Conservation (phyloP, 2,888 invertebrate species). For the Proisotoma minuta region DNA sequence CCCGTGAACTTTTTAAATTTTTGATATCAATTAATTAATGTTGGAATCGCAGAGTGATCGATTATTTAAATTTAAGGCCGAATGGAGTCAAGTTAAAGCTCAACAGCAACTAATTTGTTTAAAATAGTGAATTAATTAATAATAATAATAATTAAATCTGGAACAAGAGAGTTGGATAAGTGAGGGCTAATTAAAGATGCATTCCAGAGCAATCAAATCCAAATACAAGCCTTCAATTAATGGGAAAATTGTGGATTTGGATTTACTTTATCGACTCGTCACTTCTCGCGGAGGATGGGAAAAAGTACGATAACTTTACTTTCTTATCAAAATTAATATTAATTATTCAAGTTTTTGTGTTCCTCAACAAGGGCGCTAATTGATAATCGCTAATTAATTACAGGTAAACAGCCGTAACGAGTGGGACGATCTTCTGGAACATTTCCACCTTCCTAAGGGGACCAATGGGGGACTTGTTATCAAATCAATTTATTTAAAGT, state of each 20-base stretch:
- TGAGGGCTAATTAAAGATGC: conserved; percentile 1
- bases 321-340: no score
- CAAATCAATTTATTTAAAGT: conserved; percentile 77
- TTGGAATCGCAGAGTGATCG: no score
- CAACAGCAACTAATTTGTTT: neutral
- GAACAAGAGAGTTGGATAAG: neutral
- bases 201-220: conserved; percentile 16
- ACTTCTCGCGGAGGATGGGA: conserved; percentile 89
- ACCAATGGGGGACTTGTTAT: conserved; percentile 82
- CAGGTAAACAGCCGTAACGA: conserved; percentile 83
- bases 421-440: conserved; percentile 76
- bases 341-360: no score
- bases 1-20: no score
- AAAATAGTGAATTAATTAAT: neutral
- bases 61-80: no score
- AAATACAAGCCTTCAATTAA: conserved; percentile 64
- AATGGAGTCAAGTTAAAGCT: no score
- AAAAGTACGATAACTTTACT: conserved; percentile 63
- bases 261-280: conserved; percentile 83
- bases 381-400: no score
- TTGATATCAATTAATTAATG: no score
- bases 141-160: neutral
- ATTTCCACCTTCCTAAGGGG: conserved; percentile 74
- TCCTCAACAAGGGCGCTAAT: no score
- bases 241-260: conserved; percentile 87